phyloP scores from a whole-genome alignment of 2,797 vertebrate species.

The Poecilia picta region DNA sequence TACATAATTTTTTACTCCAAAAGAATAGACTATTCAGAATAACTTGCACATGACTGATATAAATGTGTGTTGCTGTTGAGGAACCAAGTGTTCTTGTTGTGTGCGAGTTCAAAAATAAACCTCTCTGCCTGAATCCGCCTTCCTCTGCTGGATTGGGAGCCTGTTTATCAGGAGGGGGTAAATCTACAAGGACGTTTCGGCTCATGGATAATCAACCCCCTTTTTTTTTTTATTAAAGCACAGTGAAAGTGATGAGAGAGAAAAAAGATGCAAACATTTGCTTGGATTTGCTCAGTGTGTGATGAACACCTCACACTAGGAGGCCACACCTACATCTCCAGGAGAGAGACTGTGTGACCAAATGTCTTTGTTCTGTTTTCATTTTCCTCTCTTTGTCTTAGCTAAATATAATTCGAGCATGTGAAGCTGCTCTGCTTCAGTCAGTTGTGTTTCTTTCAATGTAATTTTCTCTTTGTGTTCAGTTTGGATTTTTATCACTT shows the following conservation, averaged over 20 bases:
- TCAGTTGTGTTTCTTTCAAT: slow-evolving; percentile 21
- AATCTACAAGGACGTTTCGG: slow-evolving; percentile 46
- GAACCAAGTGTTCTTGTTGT: slow-evolving; percentile 13
- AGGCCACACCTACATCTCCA: slow-evolving; percentile 23
- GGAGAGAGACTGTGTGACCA: slow-evolving; percentile 27
- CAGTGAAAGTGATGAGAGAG: slow-evolving; percentile 25
- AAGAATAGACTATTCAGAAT: slow-evolving; percentile 11
- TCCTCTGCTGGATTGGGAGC: slow-evolving; percentile 29
- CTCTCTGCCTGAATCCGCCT: slow-evolving; percentile 16
- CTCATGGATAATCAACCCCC: slow-evolving; percentile 48
- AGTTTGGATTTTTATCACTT: not conserved
- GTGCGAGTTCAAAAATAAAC: slow-evolving; percentile 51
- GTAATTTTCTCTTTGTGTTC: slow-evolving; percentile 16
- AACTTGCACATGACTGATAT: slow-evolving; percentile 12
- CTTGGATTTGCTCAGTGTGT: slow-evolving; percentile 16
- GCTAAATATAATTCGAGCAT: slow-evolving; percentile 17
- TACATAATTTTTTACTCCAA: not conserved
- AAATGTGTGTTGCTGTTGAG: slow-evolving; percentile 7
- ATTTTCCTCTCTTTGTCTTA: slow-evolving; percentile 23
- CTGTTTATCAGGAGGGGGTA: slow-evolving; percentile 33
- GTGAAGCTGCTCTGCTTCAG: slow-evolving; percentile 6
- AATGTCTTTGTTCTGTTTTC: slow-evolving; percentile 34
- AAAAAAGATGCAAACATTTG: slow-evolving; percentile 26
- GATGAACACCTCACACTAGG: slow-evolving; percentile 20
- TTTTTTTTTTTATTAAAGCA: slow-evolving; percentile 25